Evolutionary conservation across 1,140 invertebrate genomes (phyloP).

Genomic region (Meloidogyne hapla): DNA sequence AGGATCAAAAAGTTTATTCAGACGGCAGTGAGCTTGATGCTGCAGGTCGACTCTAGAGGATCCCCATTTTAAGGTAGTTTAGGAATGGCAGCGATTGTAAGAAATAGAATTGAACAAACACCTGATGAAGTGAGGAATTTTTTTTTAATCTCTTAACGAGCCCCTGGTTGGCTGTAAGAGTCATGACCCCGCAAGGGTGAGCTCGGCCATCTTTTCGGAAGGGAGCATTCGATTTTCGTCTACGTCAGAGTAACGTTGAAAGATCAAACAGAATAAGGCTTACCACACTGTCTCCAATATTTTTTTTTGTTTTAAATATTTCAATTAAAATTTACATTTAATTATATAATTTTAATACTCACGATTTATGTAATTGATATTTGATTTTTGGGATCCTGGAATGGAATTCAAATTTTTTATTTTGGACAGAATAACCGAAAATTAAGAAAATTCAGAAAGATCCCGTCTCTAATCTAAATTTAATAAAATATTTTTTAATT

Average conservation of each 20-base stretch:
- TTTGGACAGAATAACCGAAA: no score
- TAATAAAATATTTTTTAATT: constrained; percentile 27
- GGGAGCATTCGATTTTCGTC: constrained; percentile 17
- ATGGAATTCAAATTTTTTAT: no score
- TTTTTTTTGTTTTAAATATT: constrained; percentile 19
- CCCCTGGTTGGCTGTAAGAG: constrained; percentile 17
- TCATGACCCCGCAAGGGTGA: constrained; percentile 20
- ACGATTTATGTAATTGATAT: no score
- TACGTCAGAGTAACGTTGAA: constrained; percentile 1
- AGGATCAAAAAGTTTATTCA: no score
- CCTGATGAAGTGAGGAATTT: background rate
- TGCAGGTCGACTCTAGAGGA: constrained; percentile 84
- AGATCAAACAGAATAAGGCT: constrained; percentile 29
- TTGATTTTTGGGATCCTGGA: no score
- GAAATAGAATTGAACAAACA: constrained; percentile 62
- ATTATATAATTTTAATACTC: no score
- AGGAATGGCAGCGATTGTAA: constrained; percentile 91
- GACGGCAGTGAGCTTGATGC: no score
- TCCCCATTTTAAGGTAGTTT: constrained; percentile 78
- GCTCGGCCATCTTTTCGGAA: background rate
- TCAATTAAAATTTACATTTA: no score
- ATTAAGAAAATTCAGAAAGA: no score
- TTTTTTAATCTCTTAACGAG: background rate
- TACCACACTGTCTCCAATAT: constrained; percentile 25
- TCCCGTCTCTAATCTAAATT: no score